A percentile compares a stretch with the other conserved stretches of the same genome.
phyloP scores from a whole-genome alignment of 2,888 invertebrate species.

The Coleophora deauratella region DNA sequence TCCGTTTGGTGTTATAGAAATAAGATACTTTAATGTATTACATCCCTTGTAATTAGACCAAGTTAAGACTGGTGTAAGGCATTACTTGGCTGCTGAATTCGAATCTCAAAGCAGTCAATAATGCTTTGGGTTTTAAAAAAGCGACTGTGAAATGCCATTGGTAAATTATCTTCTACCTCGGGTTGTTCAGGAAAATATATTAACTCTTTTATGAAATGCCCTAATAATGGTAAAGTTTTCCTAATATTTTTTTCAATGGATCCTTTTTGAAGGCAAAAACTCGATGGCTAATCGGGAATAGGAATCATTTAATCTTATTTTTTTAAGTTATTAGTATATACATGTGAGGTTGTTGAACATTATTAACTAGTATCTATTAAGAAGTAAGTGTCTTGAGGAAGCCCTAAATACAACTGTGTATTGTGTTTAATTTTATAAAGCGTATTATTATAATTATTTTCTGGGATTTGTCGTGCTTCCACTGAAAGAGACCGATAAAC shows the following conservation, averaged over 20 bases:
- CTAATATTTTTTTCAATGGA: background rate
- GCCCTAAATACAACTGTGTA: too few species aligned
- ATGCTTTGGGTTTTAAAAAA: conserved; percentile 8
- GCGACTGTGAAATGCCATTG: background rate
- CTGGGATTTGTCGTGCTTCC: too few species aligned
- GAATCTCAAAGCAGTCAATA: conserved; percentile 24
- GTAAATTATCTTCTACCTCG: background rate
- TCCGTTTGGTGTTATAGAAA: conserved; percentile 23
- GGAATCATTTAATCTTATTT: too few species aligned
- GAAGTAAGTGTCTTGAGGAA: too few species aligned
- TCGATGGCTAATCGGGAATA: too few species aligned
- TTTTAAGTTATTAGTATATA: too few species aligned
- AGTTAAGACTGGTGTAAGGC: conserved; percentile 20
- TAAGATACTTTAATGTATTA: conserved; percentile 24
- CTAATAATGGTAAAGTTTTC: background rate
- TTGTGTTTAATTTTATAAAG: too few species aligned
- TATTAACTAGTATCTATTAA: too few species aligned
- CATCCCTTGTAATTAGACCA: conserved; percentile 23
- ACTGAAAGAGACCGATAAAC: too few species aligned
- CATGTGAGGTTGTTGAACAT: too few species aligned
- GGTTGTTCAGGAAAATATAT: background rate
- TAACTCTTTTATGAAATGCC: background rate
- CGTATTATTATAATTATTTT: too few species aligned
- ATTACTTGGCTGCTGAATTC: conserved; percentile 21
- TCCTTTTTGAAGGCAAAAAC: too few species aligned